A percentile compares a stretch with the other conserved stretches of the same genome.
These are phyloP conservation scores for Allacma fusca DNA, from an alignment of 2,888 invertebrate genomes.

Conservation along the genomic window DNA sequence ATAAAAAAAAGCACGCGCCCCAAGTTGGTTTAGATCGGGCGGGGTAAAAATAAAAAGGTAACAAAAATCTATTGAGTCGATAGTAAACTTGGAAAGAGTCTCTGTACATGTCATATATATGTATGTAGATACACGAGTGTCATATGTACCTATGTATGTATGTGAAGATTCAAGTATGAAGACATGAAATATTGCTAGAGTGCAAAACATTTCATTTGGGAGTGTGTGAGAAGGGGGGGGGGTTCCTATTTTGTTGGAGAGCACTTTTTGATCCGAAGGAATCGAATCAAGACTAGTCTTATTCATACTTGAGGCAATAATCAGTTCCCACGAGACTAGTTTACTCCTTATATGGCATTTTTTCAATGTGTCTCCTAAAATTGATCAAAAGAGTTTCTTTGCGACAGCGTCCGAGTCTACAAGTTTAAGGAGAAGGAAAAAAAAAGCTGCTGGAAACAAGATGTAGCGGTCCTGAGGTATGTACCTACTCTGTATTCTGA, in stretches of 20 bases:
- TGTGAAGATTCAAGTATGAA: background rate
- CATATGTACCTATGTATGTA: background rate
- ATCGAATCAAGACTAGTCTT: constrained; percentile 35
- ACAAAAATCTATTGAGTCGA: no score
- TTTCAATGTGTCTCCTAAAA: constrained; percentile 25
- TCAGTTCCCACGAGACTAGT: constrained; percentile 35
- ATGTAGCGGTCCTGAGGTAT: background rate
- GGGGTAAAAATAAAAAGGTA: no score
- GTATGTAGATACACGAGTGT: no score
- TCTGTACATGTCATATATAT: no score
- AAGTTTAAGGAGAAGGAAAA: no score
- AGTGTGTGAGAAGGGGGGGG: no score
- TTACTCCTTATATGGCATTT: constrained; percentile 20
- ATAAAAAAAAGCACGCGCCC: no score
- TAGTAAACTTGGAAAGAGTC: background rate
- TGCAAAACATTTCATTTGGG: constrained; percentile 8
- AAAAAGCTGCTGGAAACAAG: background rate
- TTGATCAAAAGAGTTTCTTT: constrained; percentile 32
- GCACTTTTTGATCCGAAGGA: constrained; percentile 31
- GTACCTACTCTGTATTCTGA: no score
- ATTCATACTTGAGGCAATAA: constrained; percentile 39
- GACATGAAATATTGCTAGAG: background rate
- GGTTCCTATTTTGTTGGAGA: background rate
- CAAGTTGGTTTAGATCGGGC: no score
- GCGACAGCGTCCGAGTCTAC: background rate